Evolutionary conservation across 1,140 invertebrate genomes (phyloP), one percentile per base, ranked within the genome.

Genomic region (Meteorus sp.): DNA sequence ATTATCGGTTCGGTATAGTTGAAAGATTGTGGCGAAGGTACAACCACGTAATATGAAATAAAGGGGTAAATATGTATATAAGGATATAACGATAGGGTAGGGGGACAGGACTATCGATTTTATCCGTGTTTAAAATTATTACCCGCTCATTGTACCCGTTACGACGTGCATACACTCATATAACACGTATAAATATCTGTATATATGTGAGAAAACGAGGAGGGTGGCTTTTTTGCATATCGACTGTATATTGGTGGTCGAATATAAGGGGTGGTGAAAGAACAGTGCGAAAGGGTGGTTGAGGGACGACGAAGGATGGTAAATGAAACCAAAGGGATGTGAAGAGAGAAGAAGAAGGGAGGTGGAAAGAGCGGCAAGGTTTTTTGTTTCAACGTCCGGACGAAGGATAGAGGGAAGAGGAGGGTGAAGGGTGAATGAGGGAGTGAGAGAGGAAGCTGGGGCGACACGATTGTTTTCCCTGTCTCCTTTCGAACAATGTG

Each of bases 91-190:
- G 9, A 44, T 19, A 47, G 44, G 44, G 43, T 7, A 22, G 29
- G 41, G 3, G 41, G 23, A n/a, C 17, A 33, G 25, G 47, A 33
- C 19, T 70, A 70, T 72, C 63, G 68, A 70, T 70, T 71, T 71
- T 67, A 71, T 70, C 51, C 63, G 45, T 41, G 61, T 62, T 70
- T 68, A 66, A 66, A 68, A 66, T 71, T 68, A 71, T 71, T 68
- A 68, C 63, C 61, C 47, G 29, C 23, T 50, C 62, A 62, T 67
- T 64, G 60, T 60, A 22, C 19, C 17, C 44, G 17, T 22, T 13
- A 50, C 25, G 47, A 31, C 11, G 25, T 31, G 23, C 47, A 50
- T 50, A 50, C 47, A 17, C n/a, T n/a, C n/a, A n/a, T n/a, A n/a
- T n/a, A n/a, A n/a, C n/a, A n/a, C n/a, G n/a, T n/a, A n/a, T n/a